Conservation (phyloP, 2,888 invertebrate species). For the Drosophila suboccidentalis region DNA sequence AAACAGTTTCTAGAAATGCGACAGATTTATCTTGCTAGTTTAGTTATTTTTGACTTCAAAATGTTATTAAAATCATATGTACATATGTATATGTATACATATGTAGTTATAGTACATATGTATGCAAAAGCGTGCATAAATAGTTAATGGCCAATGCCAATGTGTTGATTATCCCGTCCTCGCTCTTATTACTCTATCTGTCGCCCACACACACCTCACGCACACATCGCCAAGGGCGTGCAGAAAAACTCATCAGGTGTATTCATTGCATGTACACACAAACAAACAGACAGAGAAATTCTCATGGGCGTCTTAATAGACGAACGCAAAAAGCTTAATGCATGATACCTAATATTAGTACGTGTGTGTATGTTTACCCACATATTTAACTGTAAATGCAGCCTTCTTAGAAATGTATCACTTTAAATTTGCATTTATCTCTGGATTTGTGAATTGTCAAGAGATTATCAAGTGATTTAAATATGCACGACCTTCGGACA, state of each 20-base stretch:
- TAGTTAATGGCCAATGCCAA: constrained; percentile 32
- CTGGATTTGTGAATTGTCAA: constrained; percentile 6
- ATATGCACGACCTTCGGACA: constrained; percentile 23
- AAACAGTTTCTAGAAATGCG: not conserved
- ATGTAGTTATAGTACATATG: not conserved
- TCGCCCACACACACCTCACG: constrained; percentile 7
- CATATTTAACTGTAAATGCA: constrained; percentile 25
- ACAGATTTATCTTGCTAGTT: not conserved
- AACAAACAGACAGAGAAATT: not conserved
- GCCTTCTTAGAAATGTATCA: constrained; percentile 16
- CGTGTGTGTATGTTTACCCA: not conserved
- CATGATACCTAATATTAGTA: not conserved
- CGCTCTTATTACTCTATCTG: not conserved
- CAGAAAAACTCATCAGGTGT: constrained; percentile 71
- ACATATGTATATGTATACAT: not conserved
- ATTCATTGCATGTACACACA: constrained; percentile 45
- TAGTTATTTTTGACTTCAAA: not conserved
- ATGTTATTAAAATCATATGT: constrained; percentile 1
- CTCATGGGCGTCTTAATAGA: not conserved
- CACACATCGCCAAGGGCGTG: constrained; percentile 10
- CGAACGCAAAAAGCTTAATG: constrained; percentile 11
- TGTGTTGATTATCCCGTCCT: constrained; percentile 5
- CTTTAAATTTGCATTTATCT: constrained; percentile 23
- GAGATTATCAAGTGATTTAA: constrained; percentile 18
- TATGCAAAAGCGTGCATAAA: constrained; percentile 5